A percentile compares a stretch with the other conserved stretches of the same genome.
Evolutionary conservation across 30 jellyfish, hydroid and myxozoan genomes (phyloP).

Genomic region (Rhopilema esculentum): DNA sequence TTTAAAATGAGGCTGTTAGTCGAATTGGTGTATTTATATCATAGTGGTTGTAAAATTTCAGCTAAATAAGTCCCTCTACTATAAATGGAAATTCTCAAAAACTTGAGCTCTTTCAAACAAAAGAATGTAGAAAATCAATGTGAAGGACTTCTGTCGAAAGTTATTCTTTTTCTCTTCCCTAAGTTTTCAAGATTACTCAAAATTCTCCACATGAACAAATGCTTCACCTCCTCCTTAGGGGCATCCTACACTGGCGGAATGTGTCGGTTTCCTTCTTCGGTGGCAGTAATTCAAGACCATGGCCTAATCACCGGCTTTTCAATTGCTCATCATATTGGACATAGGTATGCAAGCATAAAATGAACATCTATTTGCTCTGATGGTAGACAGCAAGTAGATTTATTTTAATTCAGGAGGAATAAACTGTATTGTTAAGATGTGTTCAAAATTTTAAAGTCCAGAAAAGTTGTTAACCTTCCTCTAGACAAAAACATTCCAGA

Average conservation of each 20-base stretch:
- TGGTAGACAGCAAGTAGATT: background rate
- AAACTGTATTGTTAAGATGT: background rate
- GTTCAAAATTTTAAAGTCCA: no score
- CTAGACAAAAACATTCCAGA: no score
- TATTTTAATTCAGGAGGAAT: background rate
- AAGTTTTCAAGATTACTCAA: background rate
- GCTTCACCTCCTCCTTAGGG: conserved; percentile 48
- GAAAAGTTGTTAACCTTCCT: no score
- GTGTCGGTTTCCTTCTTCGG: conserved; percentile 89
- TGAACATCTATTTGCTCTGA: background rate
- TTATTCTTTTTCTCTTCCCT: background rate
- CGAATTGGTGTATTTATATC: no score
- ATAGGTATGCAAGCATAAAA: conserved; percentile 61
- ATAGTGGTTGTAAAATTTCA: no score
- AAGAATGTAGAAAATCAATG: no score
- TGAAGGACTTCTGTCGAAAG: no score
- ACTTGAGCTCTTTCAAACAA: no score
- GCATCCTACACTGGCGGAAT: conserved; percentile 85
- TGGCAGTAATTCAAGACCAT: conserved; percentile 74
- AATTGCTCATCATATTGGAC: conserved; percentile 97
- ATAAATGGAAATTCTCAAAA: no score
- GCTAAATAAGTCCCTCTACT: no score
- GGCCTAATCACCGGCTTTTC: conserved; percentile 86
- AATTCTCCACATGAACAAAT: background rate
- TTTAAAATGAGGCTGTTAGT: no score